Percentiles rank a stretch among this genome's conserved stretches.
These are phyloP conservation scores for Pantala flavescens DNA, from an alignment of 1,140 invertebrate genomes.

Conservation along the genomic window DNA sequence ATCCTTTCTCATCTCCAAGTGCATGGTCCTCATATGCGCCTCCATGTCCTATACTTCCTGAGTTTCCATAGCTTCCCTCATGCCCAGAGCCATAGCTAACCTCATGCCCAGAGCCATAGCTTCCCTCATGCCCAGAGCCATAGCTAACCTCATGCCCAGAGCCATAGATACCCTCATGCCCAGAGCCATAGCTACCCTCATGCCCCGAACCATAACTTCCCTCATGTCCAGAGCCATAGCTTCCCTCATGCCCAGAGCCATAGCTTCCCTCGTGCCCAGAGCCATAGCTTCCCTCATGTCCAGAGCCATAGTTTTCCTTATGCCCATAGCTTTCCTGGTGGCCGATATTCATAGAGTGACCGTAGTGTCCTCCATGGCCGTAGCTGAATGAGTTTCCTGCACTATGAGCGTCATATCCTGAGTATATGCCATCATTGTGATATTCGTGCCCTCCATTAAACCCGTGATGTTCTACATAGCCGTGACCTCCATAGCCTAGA, in stretches of 20 bases:
- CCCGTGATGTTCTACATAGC: too few relatives aligned
- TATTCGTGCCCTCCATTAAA: too few relatives aligned
- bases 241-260: neutral
- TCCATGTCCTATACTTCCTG: too few relatives aligned
- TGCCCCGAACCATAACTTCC: neutral
- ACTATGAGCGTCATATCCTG: neutral
- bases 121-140: neutral
- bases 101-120: neutral
- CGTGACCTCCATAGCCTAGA: too few relatives aligned
- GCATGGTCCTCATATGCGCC: neutral
- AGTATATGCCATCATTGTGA: too few relatives aligned
- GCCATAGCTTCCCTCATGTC: conserved; percentile 1
- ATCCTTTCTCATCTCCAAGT: conserved; percentile 21
- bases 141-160: neutral
- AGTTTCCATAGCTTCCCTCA: neutral
- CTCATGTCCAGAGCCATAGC: neutral
- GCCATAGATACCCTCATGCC: neutral
- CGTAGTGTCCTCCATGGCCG: neutral
- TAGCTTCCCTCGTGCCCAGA: neutral
- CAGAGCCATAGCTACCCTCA: neutral
- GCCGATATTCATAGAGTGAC: too few relatives aligned
- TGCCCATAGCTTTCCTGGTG: neutral
- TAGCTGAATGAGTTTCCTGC: neutral
- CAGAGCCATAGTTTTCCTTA: too few relatives aligned
- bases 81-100: neutral